Conservation (phyloP, 2,888 invertebrate genomes). For the Agonopterix alstromeriana region DNA sequence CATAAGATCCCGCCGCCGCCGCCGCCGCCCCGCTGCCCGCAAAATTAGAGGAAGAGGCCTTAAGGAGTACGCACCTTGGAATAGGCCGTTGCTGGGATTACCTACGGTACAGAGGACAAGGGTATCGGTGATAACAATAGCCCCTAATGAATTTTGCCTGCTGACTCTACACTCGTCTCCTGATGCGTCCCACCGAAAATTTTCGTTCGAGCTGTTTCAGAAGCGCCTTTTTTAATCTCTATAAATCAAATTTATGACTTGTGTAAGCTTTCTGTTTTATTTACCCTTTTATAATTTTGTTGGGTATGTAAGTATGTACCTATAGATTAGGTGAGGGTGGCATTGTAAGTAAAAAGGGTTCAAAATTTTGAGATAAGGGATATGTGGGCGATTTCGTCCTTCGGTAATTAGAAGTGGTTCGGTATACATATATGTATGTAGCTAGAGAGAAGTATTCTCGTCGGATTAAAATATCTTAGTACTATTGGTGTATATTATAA, state of each 20-base stretch:
- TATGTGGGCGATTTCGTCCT: background rate
- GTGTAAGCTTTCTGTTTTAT: constrained; percentile 77
- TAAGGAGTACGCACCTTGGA: no score
- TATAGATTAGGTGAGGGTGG: constrained; percentile 23
- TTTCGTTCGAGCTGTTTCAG: constrained; percentile 74
- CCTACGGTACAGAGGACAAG: background rate
- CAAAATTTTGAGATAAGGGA: background rate
- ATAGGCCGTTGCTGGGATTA: no score
- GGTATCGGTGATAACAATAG: background rate
- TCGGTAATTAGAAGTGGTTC: no score
- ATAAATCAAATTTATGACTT: constrained; percentile 78
- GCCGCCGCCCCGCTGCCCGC: no score
- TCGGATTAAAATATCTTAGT: no score
- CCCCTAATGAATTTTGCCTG: constrained; percentile 15
- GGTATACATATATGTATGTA: no score
- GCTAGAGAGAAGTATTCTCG: no score
- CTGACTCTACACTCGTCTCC: constrained; percentile 60
- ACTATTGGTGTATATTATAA: no score
- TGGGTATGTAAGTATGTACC: constrained; percentile 33
- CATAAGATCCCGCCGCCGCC: no score
- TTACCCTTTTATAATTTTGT: constrained; percentile 76
- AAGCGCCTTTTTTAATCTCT: constrained; percentile 77
- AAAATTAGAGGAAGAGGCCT: no score
- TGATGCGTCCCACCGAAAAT: constrained; percentile 74
- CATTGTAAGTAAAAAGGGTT: background rate